Conservation (phyloP, 2,888 invertebrate species). For the Bedellia somnulentella region DNA sequence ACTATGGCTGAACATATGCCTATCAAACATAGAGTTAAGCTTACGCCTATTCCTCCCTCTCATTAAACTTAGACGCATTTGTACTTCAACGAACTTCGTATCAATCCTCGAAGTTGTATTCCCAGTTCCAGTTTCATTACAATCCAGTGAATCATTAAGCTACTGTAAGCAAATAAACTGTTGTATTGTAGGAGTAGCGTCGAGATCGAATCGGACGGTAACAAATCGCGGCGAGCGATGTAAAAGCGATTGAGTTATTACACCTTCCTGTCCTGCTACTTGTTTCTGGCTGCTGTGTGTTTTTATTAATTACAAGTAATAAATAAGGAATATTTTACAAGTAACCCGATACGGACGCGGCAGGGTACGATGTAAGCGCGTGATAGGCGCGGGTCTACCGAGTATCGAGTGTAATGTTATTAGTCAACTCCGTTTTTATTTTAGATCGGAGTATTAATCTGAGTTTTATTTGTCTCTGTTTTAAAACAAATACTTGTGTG, state of each 20-base stretch:
- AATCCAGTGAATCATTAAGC: slow-evolving; percentile 50
- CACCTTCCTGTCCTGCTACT: slow-evolving; percentile 57
- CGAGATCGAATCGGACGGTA: slow-evolving; percentile 52
- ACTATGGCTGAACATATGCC: no score
- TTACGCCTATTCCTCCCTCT: no score
- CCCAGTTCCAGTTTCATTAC: no score
- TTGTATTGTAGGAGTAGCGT: slow-evolving; percentile 30
- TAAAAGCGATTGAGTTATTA: slow-evolving; percentile 59
- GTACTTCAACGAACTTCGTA: no score
- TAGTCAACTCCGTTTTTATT: slow-evolving; percentile 49
- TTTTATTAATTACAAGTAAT: slow-evolving; percentile 58
- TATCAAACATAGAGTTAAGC: no score
- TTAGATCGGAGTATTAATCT: no score
- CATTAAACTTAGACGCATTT: no score
- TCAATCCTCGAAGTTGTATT: no score
- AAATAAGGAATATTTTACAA: slow-evolving; percentile 60
- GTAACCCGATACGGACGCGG: slow-evolving; percentile 48
- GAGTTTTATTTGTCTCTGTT: no score
- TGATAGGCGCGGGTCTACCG: slow-evolving; percentile 29
- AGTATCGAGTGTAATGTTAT: slow-evolving; percentile 35
- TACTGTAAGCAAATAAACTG: slow-evolving; percentile 27
- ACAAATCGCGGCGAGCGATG: slow-evolving; percentile 48
- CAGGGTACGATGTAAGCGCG: slow-evolving; percentile 29
- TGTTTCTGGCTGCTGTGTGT: slow-evolving; percentile 55
- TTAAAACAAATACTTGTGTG: no score